phyloP scores from a whole-genome alignment of 2,113 vertebrate genomes.

The Macquaria ambigua region DNA sequence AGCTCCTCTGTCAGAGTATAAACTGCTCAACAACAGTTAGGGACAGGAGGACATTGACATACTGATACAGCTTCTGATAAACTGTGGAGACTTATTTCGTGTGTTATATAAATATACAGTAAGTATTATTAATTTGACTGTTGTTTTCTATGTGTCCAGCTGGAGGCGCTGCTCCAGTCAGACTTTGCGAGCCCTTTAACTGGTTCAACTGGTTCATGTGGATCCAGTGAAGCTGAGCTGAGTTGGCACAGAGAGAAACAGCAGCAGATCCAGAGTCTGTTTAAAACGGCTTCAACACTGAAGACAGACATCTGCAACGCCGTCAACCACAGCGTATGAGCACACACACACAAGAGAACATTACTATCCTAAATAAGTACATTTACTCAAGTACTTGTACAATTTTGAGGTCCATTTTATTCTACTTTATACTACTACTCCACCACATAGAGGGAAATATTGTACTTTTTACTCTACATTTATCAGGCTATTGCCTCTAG shows the following conservation, averaged over 20 bases:
- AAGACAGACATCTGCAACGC: conserved; percentile 85
- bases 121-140: neutral
- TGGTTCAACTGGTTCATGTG: neutral
- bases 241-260: conserved; percentile 80
- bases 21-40: too few relatives aligned
- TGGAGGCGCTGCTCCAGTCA: conserved; percentile 79
- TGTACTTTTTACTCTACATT: too few relatives aligned
- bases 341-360: neutral
- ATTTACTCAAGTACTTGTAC: neutral
- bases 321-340: conserved; percentile 79
- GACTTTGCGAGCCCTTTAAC: conserved; percentile 39
- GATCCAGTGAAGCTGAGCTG: conserved; percentile 67
- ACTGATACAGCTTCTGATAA: too few relatives aligned
- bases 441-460: too few relatives aligned
- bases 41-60: too few relatives aligned
- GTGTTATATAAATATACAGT: neutral
- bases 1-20: too few relatives aligned
- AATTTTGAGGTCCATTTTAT: too few relatives aligned
- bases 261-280: conserved; percentile 81
- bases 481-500: too few relatives aligned
- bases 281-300: conserved; percentile 81
- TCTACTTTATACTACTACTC: too few relatives aligned
- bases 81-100: too few relatives aligned
- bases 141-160: conserved; percentile 67
- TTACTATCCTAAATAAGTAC: neutral